phyloP scores from a whole-genome alignment of 2,797 vertebrate species.

The Aulostomus chinensis region DNA sequence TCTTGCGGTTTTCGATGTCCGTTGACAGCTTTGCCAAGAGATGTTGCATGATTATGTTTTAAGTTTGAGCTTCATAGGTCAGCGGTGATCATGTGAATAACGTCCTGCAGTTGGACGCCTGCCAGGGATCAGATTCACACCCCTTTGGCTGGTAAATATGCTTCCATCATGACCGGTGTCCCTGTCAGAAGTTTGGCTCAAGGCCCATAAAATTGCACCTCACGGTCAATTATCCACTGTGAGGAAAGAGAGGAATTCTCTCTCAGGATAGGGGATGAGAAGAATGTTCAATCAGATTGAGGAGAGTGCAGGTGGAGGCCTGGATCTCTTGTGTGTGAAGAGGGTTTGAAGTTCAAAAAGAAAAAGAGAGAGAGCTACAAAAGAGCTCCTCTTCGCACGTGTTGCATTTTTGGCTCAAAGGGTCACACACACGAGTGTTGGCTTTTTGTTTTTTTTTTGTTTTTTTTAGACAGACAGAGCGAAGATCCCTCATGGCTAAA shows the following conservation, averaged over 20 bases:
- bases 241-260: conserved; percentile 69
- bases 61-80: conserved; percentile 41
- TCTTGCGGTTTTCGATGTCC: too few species aligned
- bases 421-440: conserved; percentile 62
- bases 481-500: conserved; percentile 61
- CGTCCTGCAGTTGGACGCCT: conserved; percentile 45
- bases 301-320: conserved; percentile 47
- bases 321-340: conserved; percentile 23
- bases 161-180: conserved; percentile 55
- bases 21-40: neutral
- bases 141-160: conserved; percentile 47
- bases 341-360: conserved; percentile 36
- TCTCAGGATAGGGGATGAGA: conserved; percentile 65
- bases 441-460: conserved; percentile 62
- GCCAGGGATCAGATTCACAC: conserved; percentile 60
- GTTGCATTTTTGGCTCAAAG: conserved; percentile 44
- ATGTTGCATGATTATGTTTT: conserved; percentile 34
- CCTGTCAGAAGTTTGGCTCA: conserved; percentile 55
- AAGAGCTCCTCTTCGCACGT: conserved; percentile 27
- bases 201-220: conserved; percentile 61
- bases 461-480: conserved; percentile 66
- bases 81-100: conserved; percentile 58
- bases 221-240: conserved; percentile 61
- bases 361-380: conserved; percentile 38
- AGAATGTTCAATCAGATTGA: conserved; percentile 47